Conservation (phyloP, 92 coral and sea anemone genomes). For the Palythoa caribaeorum region DNA sequence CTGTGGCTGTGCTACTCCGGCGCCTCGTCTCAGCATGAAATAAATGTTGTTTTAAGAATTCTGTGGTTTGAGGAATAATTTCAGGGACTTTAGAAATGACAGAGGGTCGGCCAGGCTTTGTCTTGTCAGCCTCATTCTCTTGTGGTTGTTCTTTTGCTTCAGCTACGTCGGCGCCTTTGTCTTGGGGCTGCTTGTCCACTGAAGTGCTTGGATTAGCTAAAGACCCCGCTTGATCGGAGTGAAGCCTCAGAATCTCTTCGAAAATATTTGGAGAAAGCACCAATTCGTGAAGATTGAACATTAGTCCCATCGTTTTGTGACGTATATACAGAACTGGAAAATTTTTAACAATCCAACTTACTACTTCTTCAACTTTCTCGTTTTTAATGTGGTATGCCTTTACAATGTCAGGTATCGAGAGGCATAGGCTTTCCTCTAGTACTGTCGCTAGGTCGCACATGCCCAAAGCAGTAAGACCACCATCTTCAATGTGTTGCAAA, state of each 20-base stretch:
- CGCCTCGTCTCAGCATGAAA: conserved; percentile 55
- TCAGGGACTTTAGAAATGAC: conserved; percentile 27
- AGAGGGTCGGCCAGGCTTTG: conserved; percentile 43
- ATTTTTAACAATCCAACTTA: conserved; percentile 26
- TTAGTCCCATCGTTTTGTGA: conserved; percentile 28
- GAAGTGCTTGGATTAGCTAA: conserved; percentile 37
- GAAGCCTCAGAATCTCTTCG: conserved; percentile 36
- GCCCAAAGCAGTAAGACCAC: conserved; percentile 18
- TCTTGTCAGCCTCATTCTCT: conserved; percentile 31
- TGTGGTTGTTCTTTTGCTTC: conserved; percentile 16
- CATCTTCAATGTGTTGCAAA: conserved; percentile 22
- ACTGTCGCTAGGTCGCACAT: conserved; percentile 24
- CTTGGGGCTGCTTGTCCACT: conserved; percentile 31
- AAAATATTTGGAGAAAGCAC: conserved; percentile 38
- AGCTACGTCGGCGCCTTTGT: conserved; percentile 27
- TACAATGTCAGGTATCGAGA: conserved; percentile 19
- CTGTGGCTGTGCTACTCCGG: conserved; percentile 51
- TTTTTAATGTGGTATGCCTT: conserved; percentile 18
- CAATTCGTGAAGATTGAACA: conserved; percentile 29
- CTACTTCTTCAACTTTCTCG: conserved; percentile 17
- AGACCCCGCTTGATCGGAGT: conserved; percentile 17
- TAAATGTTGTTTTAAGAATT: conserved; percentile 57
- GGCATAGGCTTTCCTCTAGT: conserved; percentile 25
- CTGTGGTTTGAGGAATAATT: conserved; percentile 40
- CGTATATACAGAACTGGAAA: conserved; percentile 36